A percentile compares a stretch with the other conserved stretches of the same genome.
phyloP scores from a whole-genome alignment of 2,888 invertebrate genomes.

The Bellardia bayeri region DNA sequence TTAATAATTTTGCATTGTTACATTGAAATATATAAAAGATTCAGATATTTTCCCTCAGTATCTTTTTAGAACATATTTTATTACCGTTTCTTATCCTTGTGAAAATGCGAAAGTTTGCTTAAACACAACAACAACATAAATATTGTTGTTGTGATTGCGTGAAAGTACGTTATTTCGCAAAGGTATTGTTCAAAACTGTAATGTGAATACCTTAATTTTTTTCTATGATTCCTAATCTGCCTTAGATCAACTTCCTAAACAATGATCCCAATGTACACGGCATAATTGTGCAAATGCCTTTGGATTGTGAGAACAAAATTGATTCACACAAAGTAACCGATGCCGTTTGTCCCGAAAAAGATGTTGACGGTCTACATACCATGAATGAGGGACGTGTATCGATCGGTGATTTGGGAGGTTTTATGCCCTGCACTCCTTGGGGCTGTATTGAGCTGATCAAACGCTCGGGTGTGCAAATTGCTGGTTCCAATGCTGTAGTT shows the following conservation, averaged over 20 bases:
- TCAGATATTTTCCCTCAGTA: too few species aligned
- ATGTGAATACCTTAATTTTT: not conserved
- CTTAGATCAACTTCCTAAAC: slow-evolving; percentile 87
- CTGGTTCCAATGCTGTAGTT: slow-evolving; percentile 95
- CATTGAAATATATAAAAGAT: too few species aligned
- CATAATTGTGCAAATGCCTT: slow-evolving; percentile 98
- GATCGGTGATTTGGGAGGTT: slow-evolving; percentile 94
- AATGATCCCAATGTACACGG: slow-evolving; percentile 94
- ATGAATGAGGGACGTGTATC: slow-evolving; percentile 97
- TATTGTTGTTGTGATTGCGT: too few species aligned
- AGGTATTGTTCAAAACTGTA: too few species aligned
- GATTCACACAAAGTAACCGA: slow-evolving; percentile 95
- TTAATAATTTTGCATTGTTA: too few species aligned
- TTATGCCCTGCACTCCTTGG: slow-evolving; percentile 98
- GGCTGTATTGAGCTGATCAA: slow-evolving; percentile 94
- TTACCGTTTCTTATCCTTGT: too few species aligned
- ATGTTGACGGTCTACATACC: slow-evolving; percentile 97
- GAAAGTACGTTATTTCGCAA: too few species aligned
- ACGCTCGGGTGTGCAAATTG: slow-evolving; percentile 90
- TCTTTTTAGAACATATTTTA: too few species aligned
- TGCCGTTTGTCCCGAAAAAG: slow-evolving; percentile 94
- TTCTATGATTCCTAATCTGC: not conserved
- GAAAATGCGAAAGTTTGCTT: too few species aligned
- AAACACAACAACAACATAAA: too few species aligned
- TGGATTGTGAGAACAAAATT: slow-evolving; percentile 93